phyloP scores from a whole-genome alignment of 2,888 invertebrate genomes.

The Polydrusus pterygomalis region DNA sequence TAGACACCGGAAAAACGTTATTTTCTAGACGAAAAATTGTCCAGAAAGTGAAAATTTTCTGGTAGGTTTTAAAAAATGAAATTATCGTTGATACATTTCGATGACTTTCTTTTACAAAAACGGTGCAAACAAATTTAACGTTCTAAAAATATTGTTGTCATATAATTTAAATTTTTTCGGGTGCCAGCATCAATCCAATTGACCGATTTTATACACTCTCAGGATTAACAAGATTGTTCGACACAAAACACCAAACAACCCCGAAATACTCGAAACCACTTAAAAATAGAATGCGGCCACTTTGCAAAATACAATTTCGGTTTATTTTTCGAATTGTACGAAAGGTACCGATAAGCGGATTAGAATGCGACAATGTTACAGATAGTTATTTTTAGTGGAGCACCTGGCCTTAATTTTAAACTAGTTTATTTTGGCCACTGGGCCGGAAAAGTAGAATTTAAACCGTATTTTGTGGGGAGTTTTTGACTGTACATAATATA shows the following conservation, averaged over 20 bases:
- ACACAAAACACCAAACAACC: slow-evolving; percentile 12
- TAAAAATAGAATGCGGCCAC: slow-evolving; percentile 52
- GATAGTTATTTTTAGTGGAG: slow-evolving; percentile 51
- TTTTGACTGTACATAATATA: slow-evolving; percentile 11
- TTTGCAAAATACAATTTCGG: slow-evolving; percentile 46
- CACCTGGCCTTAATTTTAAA: slow-evolving; percentile 62
- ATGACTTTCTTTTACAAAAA: too few relatives aligned
- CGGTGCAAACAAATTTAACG: too few relatives aligned
- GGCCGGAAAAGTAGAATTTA: slow-evolving; percentile 52
- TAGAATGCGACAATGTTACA: slow-evolving; percentile 53
- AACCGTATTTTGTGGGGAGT: slow-evolving; percentile 57
- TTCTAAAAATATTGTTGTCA: too few relatives aligned
- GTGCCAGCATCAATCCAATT: too few relatives aligned
- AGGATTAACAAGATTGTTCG: slow-evolving; percentile 1
- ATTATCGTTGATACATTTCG: too few relatives aligned
- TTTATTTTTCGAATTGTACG: slow-evolving; percentile 52
- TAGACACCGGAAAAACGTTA: too few relatives aligned
- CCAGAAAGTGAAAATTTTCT: too few relatives aligned
- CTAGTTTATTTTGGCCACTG: slow-evolving; percentile 56
- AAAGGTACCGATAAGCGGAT: slow-evolving; percentile 47
- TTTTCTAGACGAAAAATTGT: too few relatives aligned
- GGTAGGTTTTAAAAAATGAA: too few relatives aligned
- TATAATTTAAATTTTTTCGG: too few relatives aligned
- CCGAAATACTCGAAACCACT: slow-evolving; percentile 50
- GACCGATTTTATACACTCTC: background rate